phyloP scores from a whole-genome alignment of 1,140 invertebrate species.

The Orius laevigatus region DNA sequence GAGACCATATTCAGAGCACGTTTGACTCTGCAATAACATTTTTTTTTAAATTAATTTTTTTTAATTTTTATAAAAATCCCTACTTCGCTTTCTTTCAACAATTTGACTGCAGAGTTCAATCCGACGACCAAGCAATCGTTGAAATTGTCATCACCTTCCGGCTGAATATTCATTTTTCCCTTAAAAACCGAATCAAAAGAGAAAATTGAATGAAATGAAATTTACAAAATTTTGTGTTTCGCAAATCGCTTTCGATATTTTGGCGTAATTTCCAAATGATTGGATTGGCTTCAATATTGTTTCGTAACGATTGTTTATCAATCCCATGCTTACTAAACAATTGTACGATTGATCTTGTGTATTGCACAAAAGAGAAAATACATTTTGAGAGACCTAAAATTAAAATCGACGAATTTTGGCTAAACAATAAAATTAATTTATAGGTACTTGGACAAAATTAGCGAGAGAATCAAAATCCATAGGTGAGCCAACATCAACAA shows the following conservation, averaged over 20 bases:
- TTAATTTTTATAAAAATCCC: too few species aligned
- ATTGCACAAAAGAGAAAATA: not conserved
- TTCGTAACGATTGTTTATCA: not conserved
- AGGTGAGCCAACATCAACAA: not conserved
- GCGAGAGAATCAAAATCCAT: not conserved
- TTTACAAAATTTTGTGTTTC: not conserved
- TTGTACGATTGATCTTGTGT: not conserved
- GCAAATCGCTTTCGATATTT: not conserved
- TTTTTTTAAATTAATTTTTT: not conserved
- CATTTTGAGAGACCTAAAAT: not conserved
- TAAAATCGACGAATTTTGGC: not conserved
- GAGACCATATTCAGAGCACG: not conserved
- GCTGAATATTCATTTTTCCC: not conserved
- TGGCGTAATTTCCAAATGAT: not conserved
- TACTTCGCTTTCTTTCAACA: not conserved
- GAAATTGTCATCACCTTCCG: not conserved
- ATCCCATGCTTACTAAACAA: not conserved
- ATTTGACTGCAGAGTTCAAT: not conserved
- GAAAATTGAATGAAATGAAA: not conserved
- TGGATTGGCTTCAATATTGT: not conserved
- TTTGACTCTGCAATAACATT: not conserved
- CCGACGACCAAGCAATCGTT: not conserved
- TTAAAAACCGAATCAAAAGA: not conserved
- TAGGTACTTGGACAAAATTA: not conserved
- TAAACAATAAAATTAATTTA: not conserved